Percentiles rank a stretch among this genome's conserved stretches.
phyloP scores from a whole-genome alignment of 2,113 vertebrate species.

The Alouatta palliata region DNA sequence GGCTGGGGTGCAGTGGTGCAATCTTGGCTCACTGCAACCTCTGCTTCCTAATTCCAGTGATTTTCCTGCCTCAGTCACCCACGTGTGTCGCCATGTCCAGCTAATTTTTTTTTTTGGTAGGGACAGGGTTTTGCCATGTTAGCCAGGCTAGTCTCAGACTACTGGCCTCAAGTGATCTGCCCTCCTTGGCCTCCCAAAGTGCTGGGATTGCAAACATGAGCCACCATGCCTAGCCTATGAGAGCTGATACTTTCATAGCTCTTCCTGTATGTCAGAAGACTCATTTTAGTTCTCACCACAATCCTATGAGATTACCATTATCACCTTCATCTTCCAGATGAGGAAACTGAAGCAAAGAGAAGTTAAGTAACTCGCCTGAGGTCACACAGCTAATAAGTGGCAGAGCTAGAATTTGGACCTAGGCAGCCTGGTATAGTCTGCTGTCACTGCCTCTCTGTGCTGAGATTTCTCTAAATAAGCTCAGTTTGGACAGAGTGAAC shows the following conservation, averaged over 20 bases:
- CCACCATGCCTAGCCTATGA: too few species aligned
- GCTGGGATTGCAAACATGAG: too few species aligned
- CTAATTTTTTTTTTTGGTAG: too few species aligned
- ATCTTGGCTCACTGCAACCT: too few species aligned
- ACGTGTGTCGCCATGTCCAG: too few species aligned
- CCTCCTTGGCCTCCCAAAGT: too few species aligned
- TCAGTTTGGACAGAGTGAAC: background rate
- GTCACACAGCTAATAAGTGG: background rate
- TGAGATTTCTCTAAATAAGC: background rate
- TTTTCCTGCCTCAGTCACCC: too few species aligned
- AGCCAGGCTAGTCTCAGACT: too few species aligned
- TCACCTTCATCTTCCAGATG: background rate
- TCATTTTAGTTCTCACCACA: background rate
- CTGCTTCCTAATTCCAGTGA: too few species aligned
- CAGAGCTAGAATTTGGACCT: background rate
- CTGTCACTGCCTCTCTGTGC: background rate
- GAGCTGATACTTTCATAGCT: background rate
- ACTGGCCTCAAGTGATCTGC: too few species aligned
- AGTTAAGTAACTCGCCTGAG: background rate
- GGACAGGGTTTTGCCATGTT: too few species aligned
- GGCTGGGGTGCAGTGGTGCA: too few species aligned
- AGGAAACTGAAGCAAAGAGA: background rate
- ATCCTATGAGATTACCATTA: background rate
- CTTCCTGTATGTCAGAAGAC: background rate
- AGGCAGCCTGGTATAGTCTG: background rate